Base-by-base conservation (phyloP, 1,140 invertebrate species). In the Temnothorax nylanderi region DNA sequence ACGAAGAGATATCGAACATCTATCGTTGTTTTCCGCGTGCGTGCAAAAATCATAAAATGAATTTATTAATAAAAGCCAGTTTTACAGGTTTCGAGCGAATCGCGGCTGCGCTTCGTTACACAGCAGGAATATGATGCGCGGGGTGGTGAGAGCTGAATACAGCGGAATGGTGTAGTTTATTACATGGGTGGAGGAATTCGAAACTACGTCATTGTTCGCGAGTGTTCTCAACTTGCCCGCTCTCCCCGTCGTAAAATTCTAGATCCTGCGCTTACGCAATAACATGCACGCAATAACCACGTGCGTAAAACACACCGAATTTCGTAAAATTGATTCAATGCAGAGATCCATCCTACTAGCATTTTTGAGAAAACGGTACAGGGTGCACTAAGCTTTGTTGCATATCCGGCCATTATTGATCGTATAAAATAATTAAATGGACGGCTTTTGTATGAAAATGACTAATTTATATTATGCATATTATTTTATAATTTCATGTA, bases 31-130 rank as follows among this genome's bases (percentile, higher is more conserved):
- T 47, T 47, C 11, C 18, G 51, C 51, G n/a, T 34, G n/a, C 13
- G 32, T 47, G 44, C 32, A 86, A 44, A 62, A 71, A 41, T 65
- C 65, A 34, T 88, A 88, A 88, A 86, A 78, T 18, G 18, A 54
- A 75, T 78, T 86, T 86, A 86, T 88, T 88, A 86, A 60, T 51
- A 34, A 71, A 44, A 74, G 16, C n/a, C 47, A 37, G 26, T 86
- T 86, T 64, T 56, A 64, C 67, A 74, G 65, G 54, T 71, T 69
- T 69, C 56, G 72, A 78, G 41, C 60, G 72, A 62, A 32, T 77
- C 47, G 60, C 47, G 11, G 16, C 26, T 64, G 16, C 11, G 44
- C 41, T 47, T 76, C 49, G 64, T 69, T 34, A 72, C 44, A 85
- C 49, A 58, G 51, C 18, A 21, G 37, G 49, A 77, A 85, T 71